A percentile compares a stretch with the other conserved stretches of the same genome.
Conservation (phyloP, 1,140 invertebrate species). For the Ericerus pela region DNA sequence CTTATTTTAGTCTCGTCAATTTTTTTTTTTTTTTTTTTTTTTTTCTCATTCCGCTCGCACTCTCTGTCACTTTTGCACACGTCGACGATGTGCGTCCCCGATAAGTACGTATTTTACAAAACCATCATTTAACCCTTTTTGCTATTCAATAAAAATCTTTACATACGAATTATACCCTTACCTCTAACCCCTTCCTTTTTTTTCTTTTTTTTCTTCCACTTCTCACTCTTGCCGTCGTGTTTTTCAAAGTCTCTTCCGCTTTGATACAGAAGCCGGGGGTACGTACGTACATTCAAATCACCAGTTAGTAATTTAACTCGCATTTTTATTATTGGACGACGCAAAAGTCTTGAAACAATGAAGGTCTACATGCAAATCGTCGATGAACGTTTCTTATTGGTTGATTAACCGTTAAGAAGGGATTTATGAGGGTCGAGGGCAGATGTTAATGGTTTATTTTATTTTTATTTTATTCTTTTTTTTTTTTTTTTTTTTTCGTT, state of each 20-base stretch:
- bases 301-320: conserved; percentile 3
- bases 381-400: not conserved
- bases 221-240: not conserved
- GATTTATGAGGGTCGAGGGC: not conserved
- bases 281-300: conserved; percentile 1
- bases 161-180: conserved; percentile 11
- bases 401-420: not conserved
- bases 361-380: not conserved
- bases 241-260: conserved; percentile 1
- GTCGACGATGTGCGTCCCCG: conserved; percentile 1
- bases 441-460: not conserved
- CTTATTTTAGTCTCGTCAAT: too few species aligned
- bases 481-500: too few species aligned
- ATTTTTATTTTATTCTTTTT: conserved; percentile 1
- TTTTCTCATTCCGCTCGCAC: too few species aligned
- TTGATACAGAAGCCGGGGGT: not conserved
- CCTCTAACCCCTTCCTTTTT: conserved; percentile 2
- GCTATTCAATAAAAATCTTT: conserved; percentile 8
- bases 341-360: not conserved
- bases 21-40: too few species aligned
- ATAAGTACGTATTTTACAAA: conserved; percentile 11
- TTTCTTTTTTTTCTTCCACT: not conserved
- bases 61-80: too few species aligned
- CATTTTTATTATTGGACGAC: conserved; percentile 4
- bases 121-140: conserved; percentile 7